phyloP scores from a whole-genome alignment of 1,140 invertebrate genomes.

The Zaprionus gabonicus region DNA sequence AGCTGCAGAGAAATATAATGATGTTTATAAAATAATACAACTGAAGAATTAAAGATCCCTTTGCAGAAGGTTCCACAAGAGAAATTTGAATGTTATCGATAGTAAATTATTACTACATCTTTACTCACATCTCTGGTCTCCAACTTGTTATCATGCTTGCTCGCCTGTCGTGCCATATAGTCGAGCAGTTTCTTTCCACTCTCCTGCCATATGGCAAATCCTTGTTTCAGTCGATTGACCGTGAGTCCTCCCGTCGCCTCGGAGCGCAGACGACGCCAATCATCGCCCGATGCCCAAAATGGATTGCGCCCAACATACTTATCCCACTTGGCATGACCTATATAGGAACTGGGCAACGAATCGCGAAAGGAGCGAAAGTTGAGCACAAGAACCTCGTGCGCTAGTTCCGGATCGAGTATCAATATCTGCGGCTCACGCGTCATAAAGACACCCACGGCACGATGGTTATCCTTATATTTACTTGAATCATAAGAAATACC shows the following conservation, averaged over 20 bases:
- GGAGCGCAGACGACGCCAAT: conserved; percentile 86
- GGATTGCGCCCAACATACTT: conserved; percentile 84
- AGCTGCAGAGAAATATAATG: conserved; percentile 43
- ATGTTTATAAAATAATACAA: too few species aligned
- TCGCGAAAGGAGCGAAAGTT: conserved; percentile 84
- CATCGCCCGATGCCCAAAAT: conserved; percentile 82
- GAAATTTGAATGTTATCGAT: too few species aligned
- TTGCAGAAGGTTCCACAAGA: too few species aligned
- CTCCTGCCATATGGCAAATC: conserved; percentile 68
- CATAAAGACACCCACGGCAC: conserved; percentile 84
- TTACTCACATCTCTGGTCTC: conserved; percentile 73
- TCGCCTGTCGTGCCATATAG: conserved; percentile 41
- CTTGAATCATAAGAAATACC: conserved; percentile 2
- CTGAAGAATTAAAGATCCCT: too few species aligned
- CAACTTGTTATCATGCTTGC: conserved; percentile 28
- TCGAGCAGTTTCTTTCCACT: conserved; percentile 58
- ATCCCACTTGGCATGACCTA: conserved; percentile 75
- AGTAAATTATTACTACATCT: too few species aligned
- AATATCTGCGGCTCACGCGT: conserved; percentile 84
- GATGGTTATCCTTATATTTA: conserved; percentile 57
- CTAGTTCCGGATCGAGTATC: conserved; percentile 85
- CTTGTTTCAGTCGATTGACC: conserved; percentile 65
- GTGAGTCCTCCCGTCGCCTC: conserved; percentile 86
- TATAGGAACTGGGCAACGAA: conserved; percentile 67
- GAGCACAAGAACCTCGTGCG: conserved; percentile 85